phyloP scores from a whole-genome alignment of 2,797 vertebrate species.

The Momotus momota region DNA sequence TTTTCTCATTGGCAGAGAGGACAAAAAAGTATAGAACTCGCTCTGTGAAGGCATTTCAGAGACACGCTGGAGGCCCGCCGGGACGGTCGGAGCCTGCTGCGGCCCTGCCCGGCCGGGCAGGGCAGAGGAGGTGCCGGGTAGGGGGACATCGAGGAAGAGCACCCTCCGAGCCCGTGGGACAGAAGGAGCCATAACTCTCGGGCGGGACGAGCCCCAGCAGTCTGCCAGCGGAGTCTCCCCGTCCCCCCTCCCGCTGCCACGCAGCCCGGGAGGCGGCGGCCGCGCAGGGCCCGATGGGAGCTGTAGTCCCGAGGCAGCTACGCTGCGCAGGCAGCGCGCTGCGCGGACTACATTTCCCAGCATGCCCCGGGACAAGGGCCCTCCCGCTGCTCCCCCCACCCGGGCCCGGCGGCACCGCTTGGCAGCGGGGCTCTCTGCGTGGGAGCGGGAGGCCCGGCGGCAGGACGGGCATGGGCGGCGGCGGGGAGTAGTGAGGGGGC shows the following conservation, averaged over 20 bases:
- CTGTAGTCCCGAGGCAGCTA: not conserved
- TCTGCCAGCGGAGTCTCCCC: rapidly evolving
- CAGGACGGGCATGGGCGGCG: not conserved
- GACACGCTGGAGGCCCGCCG: rapidly evolving
- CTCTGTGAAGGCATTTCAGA: rapidly evolving
- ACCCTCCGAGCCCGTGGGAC: no score
- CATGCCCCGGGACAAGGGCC: not conserved
- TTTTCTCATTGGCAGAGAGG: rapidly evolving
- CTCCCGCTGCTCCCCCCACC: rapidly evolving
- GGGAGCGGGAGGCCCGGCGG: constrained; percentile 66
- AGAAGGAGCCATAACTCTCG: rapidly evolving
- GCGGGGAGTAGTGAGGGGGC: constrained; percentile 6
- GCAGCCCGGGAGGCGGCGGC: not conserved
- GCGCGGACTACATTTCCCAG: constrained; percentile 85
- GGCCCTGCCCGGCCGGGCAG: not conserved
- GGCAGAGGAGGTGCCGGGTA: not conserved
- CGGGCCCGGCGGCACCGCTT: not conserved
- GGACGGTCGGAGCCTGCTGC: not conserved
- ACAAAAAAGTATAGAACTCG: rapidly evolving
- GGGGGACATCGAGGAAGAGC: no score
- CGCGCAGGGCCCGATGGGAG: not conserved
- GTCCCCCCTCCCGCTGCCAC: rapidly evolving
- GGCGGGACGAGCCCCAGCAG: rapidly evolving
- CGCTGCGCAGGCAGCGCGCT: rapidly evolving
- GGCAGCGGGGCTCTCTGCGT: constrained; percentile 83